Evolutionary conservation across 2,888 invertebrate species (phyloP).

Genomic region (Leptothorax acervorum): DNA sequence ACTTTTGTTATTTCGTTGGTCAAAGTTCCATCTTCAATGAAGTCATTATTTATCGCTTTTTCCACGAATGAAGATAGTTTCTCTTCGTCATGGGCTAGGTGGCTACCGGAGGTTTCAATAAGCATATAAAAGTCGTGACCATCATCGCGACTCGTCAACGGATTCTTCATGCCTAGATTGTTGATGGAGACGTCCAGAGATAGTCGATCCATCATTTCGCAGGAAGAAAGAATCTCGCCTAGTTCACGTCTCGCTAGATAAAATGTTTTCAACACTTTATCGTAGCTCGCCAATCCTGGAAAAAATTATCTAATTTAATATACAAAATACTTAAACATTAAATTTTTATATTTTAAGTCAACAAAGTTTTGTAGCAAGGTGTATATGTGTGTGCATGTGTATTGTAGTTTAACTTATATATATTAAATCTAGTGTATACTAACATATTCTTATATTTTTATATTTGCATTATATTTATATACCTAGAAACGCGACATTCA

Average conservation of each 20-base stretch:
- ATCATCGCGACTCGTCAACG: constrained; percentile 77
- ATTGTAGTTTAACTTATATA: neutral
- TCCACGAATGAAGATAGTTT: constrained; percentile 94
- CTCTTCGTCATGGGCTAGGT: constrained; percentile 93
- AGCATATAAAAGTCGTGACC: constrained; percentile 94
- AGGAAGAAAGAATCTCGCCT: constrained; percentile 97
- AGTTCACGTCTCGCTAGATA: constrained; percentile 91
- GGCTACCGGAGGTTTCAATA: constrained; percentile 95
- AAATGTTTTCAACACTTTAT: constrained; percentile 92
- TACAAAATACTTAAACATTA: neutral
- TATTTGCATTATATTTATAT: constrained; percentile 55
- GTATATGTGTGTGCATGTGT: neutral
- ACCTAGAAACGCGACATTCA: constrained; percentile 96
- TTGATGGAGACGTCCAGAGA: constrained; percentile 90
- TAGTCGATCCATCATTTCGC: constrained; percentile 95
- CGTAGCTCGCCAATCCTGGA: constrained; percentile 91
- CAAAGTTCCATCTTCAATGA: constrained; percentile 94
- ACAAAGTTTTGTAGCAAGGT: neutral
- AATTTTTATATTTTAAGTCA: neutral
- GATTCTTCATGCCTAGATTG: constrained; percentile 88
- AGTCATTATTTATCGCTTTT: constrained; percentile 89
- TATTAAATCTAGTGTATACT: neutral
- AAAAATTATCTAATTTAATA: constrained; percentile 59
- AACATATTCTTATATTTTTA: neutral
- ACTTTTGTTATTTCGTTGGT: constrained; percentile 92